Base-by-base conservation (phyloP, 2,888 invertebrate species). In the Agrotis clavis region DNA sequence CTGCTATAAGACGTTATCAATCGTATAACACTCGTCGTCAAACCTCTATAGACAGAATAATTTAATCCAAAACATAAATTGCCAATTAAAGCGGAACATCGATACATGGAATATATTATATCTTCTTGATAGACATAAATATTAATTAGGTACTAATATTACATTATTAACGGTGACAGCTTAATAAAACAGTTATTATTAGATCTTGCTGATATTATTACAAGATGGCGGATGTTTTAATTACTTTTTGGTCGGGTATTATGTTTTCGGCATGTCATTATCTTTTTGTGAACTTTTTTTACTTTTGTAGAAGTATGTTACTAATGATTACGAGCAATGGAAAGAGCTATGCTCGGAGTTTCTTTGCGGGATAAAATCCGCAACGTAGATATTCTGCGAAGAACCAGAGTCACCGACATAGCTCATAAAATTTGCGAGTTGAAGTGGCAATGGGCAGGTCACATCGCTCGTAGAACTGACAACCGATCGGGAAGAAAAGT, bases 71-170 rank as follows among this genome's bases (percentile, higher is more conserved):
- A 61, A 73, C 54, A 79, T 73, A 75, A 81, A 83, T 84, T 84
- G 73, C 48, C 78, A 75, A 81, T 81, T 74, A 81, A 81, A 68
- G 68, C 54, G 25, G 56, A 76, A 81, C 60, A 47, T 71, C 67
- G 64, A 57, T 64, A 41, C 41, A 41, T 41, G 41, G 41, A 41
- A 41, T 41, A 41, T 41, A 41, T 41, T 41, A 67, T 53, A 77
- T 67, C 51, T 21, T 61, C 41, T 61, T 67, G 67, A 72, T 73
- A 53, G 47, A 53, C 21, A 53, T 68, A 19, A 67, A 65, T 74
- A 50, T 62, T 57, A 68, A 65, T 64, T 41, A 41, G 41, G 9
- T 57, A 30, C 45, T 79, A 66, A 51, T 78, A 57, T 62, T 78
- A 62, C 62, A 25, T 71, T 70, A 54, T 63, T 60, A 78, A 21